Conservation (phyloP, 2,797 vertebrate genomes). For the Hyperoplus lanceolatus region DNA sequence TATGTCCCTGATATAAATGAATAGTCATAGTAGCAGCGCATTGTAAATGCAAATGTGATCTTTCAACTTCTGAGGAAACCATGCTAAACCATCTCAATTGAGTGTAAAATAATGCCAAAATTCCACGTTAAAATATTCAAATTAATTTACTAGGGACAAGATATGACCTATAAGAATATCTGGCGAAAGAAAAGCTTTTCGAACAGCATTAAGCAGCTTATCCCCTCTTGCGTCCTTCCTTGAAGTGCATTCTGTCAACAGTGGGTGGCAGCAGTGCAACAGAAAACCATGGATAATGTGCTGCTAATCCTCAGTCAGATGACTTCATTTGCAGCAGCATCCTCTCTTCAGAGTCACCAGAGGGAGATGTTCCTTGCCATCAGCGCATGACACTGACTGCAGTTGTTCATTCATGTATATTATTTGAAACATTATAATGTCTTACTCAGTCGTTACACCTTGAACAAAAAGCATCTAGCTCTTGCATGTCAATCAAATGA, state of each 20-base stretch:
- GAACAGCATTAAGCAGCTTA: neutral
- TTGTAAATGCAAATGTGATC: neutral
- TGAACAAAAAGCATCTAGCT: neutral
- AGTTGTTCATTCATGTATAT: conserved; percentile 14
- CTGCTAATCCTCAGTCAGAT: conserved; percentile 27
- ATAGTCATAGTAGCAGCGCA: neutral
- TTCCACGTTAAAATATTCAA: neutral
- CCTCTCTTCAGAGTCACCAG: conserved; percentile 9
- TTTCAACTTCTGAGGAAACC: neutral
- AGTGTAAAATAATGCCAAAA: neutral
- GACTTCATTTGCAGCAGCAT: conserved; percentile 61
- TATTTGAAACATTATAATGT: neutral
- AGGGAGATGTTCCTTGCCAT: no score
- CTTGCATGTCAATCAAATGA: conserved; percentile 7
- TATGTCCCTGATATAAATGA: neutral
- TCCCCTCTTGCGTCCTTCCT: neutral
- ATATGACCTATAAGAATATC: neutral
- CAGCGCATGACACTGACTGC: neutral
- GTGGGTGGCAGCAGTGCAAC: conserved; percentile 65
- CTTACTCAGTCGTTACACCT: conserved; percentile 16
- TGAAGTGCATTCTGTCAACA: conserved; percentile 16
- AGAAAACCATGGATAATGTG: neutral
- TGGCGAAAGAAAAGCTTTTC: neutral
- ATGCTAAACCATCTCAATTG: neutral
- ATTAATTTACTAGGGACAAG: neutral